Base-by-base conservation (phyloP, 2,797 vertebrate species). In the Peromyscus nudipes region DNA sequence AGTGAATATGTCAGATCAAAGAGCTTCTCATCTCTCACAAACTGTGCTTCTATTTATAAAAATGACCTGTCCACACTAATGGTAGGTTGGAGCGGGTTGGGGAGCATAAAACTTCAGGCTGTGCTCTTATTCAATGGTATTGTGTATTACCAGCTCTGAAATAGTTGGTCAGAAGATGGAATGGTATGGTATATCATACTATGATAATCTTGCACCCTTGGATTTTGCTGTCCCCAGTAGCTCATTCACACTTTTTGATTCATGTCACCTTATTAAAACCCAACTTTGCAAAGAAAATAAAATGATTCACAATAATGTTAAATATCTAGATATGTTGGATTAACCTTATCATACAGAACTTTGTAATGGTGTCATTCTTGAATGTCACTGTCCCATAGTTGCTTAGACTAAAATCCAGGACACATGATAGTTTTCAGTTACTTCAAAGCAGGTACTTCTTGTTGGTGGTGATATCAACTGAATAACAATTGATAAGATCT, bases 261-360 rank as follows among this genome's bases (percentile, higher is more conserved):
- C 80, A 93, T 46, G 37, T 93, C 1, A 7, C 16, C 31, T n/a
- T 90, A 73, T 93, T 90, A 84, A 94, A 75, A 64, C 80, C 84
- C 85, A 84, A 77, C 73, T 96, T 94, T 76, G 31, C 6, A n/a
- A 49, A 79, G 40, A 11, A 64, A 79, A 17, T 10, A 46, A 89
- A 89, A 76, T 43, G 52, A 34, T 34, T n/a, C 40, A 71, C 14
- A 25, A 31, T 91, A 71, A 88, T 79, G 60, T 40, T 73, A 95
- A 67, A 82, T 49, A 46, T 76, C 64, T 52, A 69, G 40, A 88
- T 13, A 34, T 21, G n/a, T 52, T 71, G 69, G 4, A 16, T 95
- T 91, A 71, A 67, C 85, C 87, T 80, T 71, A 57, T 37, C 43
- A 1, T 49, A 73, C 6, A 29, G 40, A 91, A 57, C 8, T 31